Conservation (phyloP, 2,888 invertebrate species). For the Melinaea menophilus region DNA sequence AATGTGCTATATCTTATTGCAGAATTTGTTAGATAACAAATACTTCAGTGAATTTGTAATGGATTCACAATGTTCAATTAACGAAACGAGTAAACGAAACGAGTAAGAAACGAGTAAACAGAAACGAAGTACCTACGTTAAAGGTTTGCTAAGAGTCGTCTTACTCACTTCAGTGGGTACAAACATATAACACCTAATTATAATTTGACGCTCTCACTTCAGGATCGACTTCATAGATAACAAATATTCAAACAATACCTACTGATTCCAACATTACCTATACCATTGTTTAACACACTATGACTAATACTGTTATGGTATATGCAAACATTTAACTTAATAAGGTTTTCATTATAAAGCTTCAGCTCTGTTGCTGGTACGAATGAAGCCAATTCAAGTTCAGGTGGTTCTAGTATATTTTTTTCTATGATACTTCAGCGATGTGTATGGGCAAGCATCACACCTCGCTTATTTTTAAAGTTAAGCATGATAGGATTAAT, state of each 20-base stretch:
- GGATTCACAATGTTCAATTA: slow-evolving; percentile 63
- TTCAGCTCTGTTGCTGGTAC: slow-evolving; percentile 46
- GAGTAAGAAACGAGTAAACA: no score
- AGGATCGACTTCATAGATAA: no score
- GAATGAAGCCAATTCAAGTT: slow-evolving; percentile 38
- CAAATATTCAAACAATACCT: no score
- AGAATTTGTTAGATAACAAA: slow-evolving; percentile 52
- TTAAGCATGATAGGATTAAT: no score
- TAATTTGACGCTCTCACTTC: no score
- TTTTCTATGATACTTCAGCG: slow-evolving; percentile 55
- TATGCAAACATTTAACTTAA: no score
- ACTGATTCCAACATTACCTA: no score
- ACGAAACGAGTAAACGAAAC: slow-evolving; percentile 44
- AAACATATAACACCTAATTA: not conserved
- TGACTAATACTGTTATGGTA: no score
- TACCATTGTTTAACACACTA: no score
- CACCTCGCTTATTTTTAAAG: slow-evolving; percentile 36
- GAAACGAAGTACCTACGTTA: no score
- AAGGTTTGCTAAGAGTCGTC: slow-evolving; percentile 43
- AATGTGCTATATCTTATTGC: not conserved
- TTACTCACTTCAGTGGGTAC: slow-evolving; percentile 48
- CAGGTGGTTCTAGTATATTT: slow-evolving; percentile 50
- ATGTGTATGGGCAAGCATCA: slow-evolving; percentile 39
- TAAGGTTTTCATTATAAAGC: slow-evolving; percentile 39
- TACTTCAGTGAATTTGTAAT: slow-evolving; percentile 52